Conservation (phyloP, 2,797 vertebrate species). For the Chaetodon trifasciatus region DNA sequence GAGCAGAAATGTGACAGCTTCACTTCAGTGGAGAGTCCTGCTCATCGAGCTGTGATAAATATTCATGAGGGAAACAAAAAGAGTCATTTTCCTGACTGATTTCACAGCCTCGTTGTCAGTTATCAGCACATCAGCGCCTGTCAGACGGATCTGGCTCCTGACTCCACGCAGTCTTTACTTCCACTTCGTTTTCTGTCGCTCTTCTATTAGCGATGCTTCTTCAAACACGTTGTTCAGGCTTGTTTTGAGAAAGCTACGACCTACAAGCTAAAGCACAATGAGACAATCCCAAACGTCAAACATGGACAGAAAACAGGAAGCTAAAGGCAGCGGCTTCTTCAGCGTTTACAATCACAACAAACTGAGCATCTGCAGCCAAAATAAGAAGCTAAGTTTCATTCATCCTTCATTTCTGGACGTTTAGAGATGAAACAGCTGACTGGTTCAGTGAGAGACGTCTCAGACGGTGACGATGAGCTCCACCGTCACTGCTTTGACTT, state of each 20-base stretch:
- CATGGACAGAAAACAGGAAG: no score
- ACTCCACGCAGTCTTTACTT: neutral
- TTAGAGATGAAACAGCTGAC: neutral
- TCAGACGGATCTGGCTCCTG: neutral
- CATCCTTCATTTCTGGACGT: neutral
- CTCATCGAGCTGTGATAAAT: neutral
- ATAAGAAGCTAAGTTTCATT: neutral
- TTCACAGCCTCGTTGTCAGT: neutral
- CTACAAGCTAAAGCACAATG: neutral
- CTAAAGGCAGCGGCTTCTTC: no score
- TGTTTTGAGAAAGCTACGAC: neutral
- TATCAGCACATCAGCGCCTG: neutral
- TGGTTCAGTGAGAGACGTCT: neutral
- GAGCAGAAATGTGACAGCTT: neutral
- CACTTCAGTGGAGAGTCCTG: neutral
- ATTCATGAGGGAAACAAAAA: neutral
- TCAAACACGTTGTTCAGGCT: neutral
- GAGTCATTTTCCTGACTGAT: neutral
- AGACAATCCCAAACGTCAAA: neutral
- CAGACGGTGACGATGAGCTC: no score
- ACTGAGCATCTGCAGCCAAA: no score
- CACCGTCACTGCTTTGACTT: no score
- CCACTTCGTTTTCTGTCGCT: neutral
- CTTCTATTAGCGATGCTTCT: neutral
- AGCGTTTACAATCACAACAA: no score